phyloP scores from a whole-genome alignment of 2,113 vertebrate genomes.

The Thunnus thynnus region DNA sequence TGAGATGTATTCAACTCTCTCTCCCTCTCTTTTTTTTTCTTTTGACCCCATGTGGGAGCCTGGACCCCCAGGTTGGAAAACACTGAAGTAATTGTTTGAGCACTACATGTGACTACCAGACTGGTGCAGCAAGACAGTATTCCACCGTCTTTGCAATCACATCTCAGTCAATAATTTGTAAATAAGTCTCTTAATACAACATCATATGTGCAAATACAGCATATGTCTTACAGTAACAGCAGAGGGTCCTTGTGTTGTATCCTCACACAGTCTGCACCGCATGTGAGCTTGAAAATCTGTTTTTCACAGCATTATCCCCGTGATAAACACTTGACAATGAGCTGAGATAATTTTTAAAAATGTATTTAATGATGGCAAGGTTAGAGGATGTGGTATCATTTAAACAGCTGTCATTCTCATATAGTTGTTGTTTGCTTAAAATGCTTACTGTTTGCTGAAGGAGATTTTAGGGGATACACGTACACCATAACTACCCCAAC shows the following conservation, averaged over 20 bases:
- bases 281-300: constrained; percentile 10
- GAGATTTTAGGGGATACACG: constrained; percentile 10
- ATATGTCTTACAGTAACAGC: constrained; percentile 17
- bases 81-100: neutral
- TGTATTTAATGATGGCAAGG: neutral
- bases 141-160: neutral
- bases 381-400: neutral
- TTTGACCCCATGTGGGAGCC: no score
- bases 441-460: neutral
- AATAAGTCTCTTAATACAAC: neutral
- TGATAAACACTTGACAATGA: constrained; percentile 24
- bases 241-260: constrained; percentile 25
- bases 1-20: no score
- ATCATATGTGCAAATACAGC: neutral
- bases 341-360: constrained; percentile 9
- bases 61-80: no score
- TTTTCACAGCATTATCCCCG: neutral
- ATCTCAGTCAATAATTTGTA: neutral
- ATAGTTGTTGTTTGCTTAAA: constrained; percentile 7
- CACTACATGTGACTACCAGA: neutral
- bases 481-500: neutral
- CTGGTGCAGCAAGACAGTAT: neutral
- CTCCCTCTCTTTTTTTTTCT: no score
- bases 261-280: neutral
- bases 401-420: constrained; percentile 18